Evolutionary conservation across 1,140 invertebrate species (phyloP).

Genomic region (Temnothorax nylanderi): DNA sequence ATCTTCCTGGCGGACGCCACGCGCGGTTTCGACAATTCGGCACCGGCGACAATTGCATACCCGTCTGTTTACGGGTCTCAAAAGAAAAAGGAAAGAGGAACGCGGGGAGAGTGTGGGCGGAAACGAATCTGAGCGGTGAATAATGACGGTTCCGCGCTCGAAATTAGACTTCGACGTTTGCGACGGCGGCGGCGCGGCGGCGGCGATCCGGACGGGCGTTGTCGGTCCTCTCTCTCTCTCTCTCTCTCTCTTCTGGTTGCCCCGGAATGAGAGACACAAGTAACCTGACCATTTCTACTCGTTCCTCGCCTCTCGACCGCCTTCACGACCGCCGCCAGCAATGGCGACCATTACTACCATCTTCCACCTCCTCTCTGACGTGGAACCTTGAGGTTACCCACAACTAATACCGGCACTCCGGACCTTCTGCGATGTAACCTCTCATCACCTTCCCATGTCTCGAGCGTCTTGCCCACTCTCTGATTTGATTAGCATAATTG

Average conservation of each 20-base stretch:
- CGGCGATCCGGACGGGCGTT: not conserved
- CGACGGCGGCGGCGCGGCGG: not conserved
- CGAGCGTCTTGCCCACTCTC: conserved; percentile 75
- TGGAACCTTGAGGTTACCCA: conserved; percentile 80
- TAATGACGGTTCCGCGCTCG: conserved; percentile 9
- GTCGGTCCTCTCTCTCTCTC: not conserved
- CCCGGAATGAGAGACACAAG: conserved; percentile 37
- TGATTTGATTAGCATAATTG: conserved; percentile 84
- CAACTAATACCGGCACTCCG: conserved; percentile 81
- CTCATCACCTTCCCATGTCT: conserved; percentile 78
- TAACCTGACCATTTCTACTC: conserved; percentile 35
- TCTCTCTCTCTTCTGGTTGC: too few relatives aligned
- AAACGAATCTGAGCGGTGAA: conserved; percentile 18
- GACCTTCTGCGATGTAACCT: conserved; percentile 76
- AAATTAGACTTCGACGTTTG: conserved; percentile 24
- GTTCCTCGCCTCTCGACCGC: not conserved
- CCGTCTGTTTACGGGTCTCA: conserved; percentile 5
- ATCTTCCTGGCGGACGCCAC: conserved; percentile 5
- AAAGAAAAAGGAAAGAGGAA: not conserved
- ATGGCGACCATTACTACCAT: conserved; percentile 30
- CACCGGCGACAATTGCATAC: not conserved
- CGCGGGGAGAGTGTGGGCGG: not conserved
- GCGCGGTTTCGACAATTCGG: conserved; percentile 32
- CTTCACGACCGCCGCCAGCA: conserved; percentile 30
- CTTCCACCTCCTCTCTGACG: conserved; percentile 39